Conservation (phyloP, 2,797 vertebrate species). For the Alosa sapidissima region DNA sequence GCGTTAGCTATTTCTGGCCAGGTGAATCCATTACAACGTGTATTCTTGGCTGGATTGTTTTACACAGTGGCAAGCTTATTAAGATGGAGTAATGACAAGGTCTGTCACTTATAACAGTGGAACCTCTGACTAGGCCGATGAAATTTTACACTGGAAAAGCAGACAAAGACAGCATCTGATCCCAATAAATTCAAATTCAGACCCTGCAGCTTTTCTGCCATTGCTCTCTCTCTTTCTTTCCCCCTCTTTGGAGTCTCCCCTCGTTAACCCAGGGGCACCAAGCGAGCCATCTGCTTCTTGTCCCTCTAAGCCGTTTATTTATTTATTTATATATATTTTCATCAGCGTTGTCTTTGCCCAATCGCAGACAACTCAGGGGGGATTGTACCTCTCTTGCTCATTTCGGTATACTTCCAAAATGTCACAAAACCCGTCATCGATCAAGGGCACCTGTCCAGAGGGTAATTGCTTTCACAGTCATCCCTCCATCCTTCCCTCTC, state of each 20-base stretch:
- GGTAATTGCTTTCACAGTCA: constrained; percentile 60
- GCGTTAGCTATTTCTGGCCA: too few species aligned
- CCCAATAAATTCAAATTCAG: too few species aligned
- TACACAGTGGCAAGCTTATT: too few species aligned
- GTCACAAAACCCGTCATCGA: constrained; percentile 49
- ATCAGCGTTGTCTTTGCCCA: not conserved
- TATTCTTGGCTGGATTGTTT: too few species aligned
- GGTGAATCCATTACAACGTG: too few species aligned
- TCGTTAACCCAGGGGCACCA: not conserved
- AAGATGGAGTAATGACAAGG: too few species aligned
- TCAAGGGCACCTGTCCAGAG: constrained; percentile 53
- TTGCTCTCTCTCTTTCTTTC: not conserved
- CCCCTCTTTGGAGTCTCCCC: not conserved
- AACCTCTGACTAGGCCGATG: too few species aligned
- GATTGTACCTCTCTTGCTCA: constrained; percentile 43
- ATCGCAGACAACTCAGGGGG: not conserved
- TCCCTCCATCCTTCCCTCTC: constrained; percentile 10
- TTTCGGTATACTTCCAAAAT: constrained; percentile 42
- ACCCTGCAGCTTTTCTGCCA: too few species aligned
- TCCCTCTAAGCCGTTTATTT: not conserved
- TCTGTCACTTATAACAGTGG: too few species aligned
- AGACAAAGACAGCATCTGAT: too few species aligned
- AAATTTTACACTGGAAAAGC: too few species aligned
- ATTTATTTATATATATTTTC: not conserved
- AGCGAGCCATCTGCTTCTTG: not conserved